A percentile compares a stretch with the other conserved stretches of the same genome.
phyloP scores from a whole-genome alignment of 2,888 invertebrate species.

The Diplolepis rosae region DNA sequence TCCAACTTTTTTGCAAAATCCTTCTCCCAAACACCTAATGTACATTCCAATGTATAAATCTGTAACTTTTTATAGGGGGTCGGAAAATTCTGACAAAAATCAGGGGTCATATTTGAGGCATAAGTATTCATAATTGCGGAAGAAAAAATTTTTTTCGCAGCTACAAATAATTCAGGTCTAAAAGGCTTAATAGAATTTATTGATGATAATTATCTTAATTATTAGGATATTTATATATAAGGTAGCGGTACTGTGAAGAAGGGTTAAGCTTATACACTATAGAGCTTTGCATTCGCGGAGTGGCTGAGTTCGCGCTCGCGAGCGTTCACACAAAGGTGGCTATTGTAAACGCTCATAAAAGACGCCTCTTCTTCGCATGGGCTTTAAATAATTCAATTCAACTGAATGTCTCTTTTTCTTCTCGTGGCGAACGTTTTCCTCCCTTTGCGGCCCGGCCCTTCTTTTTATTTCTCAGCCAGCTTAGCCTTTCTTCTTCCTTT shows the following conservation, averaged over 20 bases:
- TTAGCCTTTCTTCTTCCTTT: constrained; percentile 17
- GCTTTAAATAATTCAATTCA: constrained; percentile 72
- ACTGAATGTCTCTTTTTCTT: constrained; percentile 62
- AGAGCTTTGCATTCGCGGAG: constrained; percentile 61
- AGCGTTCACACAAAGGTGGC: constrained; percentile 62
- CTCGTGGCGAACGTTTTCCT: constrained; percentile 43
- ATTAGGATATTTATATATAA: constrained; percentile 31
- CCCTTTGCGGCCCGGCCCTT: constrained; percentile 48
- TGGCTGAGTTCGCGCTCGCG: constrained; percentile 50
- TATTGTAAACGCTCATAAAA: constrained; percentile 70
- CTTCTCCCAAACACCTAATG: too few species aligned
- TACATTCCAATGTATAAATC: too few species aligned
- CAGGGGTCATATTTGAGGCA: too few species aligned
- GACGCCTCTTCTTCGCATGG: constrained; percentile 65
- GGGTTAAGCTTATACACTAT: constrained; percentile 1
- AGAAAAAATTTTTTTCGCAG: too few species aligned
- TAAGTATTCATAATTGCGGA: too few species aligned
- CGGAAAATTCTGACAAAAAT: too few species aligned
- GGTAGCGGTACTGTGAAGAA: constrained; percentile 9
- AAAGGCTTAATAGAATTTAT: too few species aligned
- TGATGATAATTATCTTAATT: not conserved
- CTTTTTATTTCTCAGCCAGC: constrained; percentile 46
- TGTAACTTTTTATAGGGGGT: too few species aligned
- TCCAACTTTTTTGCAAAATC: too few species aligned
- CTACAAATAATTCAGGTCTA: too few species aligned